These are phyloP conservation scores for Zonitis immaculata DNA, from an alignment of 2,888 invertebrate genomes.

Conservation along the genomic window DNA sequence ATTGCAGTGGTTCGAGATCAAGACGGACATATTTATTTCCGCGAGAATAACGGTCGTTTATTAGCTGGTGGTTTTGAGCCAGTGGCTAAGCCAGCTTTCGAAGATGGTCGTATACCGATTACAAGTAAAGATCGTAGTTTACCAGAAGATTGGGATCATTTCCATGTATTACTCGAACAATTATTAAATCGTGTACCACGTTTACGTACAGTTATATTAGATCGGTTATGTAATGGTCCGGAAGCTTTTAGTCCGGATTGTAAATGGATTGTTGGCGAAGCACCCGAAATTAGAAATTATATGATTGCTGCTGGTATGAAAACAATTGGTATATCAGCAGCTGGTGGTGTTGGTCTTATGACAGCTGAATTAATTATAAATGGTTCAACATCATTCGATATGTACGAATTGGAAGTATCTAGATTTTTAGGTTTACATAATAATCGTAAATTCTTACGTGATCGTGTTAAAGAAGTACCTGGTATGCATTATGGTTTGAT, in stretches of 20 bases:
- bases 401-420: conserved; percentile 85
- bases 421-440: conserved; percentile 91
- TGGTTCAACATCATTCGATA: conserved; percentile 74
- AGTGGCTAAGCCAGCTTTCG: conserved; percentile 84
- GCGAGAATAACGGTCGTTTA: conserved; percentile 79
- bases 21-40: conserved; percentile 81
- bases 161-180: conserved; percentile 82
- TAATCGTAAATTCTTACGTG: conserved; percentile 86
- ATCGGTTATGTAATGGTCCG: conserved; percentile 80
- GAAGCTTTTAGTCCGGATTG: conserved; percentile 97
- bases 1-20: conserved; percentile 73
- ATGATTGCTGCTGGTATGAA: conserved; percentile 94
- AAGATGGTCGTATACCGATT: conserved; percentile 66
- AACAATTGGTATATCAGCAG: conserved; percentile 91
- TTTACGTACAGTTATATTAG: conserved; percentile 68
- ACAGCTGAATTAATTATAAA: conserved; percentile 84
- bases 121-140: conserved; percentile 60
- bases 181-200: conserved; percentile 78
- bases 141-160: conserved; percentile 95
- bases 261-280: conserved; percentile 91
- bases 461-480: conserved; percentile 88
- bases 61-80: conserved; percentile 91
- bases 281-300: conserved; percentile 88
- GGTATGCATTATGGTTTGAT: conserved; percentile 79
- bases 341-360: conserved; percentile 90